Evolutionary conservation across 2,797 vertebrate species (phyloP).

Genomic region (Anas bahamensis): DNA sequence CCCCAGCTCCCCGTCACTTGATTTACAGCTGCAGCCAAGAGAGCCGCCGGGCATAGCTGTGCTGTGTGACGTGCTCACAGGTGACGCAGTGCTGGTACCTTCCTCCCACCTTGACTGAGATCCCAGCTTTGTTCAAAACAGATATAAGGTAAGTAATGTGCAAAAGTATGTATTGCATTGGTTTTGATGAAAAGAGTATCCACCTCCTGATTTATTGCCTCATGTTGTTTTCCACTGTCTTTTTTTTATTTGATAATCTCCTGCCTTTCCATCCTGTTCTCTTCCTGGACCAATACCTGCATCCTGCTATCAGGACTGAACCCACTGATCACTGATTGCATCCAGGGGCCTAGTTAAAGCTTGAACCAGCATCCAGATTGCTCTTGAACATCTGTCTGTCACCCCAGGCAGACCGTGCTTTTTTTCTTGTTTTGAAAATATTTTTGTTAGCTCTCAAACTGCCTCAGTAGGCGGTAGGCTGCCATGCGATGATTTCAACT

Average conservation of each 20-base stretch:
- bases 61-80: neutral
- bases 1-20: neutral
- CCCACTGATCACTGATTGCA: neutral
- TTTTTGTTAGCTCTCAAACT: neutral
- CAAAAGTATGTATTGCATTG: accelerated
- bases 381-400: neutral
- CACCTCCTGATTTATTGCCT: neutral
- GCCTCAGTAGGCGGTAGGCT: neutral
- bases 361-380: neutral
- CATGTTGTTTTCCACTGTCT: neutral
- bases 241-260: neutral
- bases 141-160: neutral
- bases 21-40: neutral
- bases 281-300: neutral
- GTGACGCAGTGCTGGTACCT: neutral
- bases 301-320: neutral
- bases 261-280: neutral
- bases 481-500: neutral
- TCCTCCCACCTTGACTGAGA: accelerated
- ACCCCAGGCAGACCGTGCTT: neutral
- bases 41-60: neutral
- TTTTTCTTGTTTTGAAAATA: neutral
- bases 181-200: neutral
- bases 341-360: neutral
- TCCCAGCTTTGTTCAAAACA: accelerated